These are phyloP conservation scores for Nipponacmea schrenckii DNA, from an alignment of 2,888 invertebrate species.

Conservation along the genomic window DNA sequence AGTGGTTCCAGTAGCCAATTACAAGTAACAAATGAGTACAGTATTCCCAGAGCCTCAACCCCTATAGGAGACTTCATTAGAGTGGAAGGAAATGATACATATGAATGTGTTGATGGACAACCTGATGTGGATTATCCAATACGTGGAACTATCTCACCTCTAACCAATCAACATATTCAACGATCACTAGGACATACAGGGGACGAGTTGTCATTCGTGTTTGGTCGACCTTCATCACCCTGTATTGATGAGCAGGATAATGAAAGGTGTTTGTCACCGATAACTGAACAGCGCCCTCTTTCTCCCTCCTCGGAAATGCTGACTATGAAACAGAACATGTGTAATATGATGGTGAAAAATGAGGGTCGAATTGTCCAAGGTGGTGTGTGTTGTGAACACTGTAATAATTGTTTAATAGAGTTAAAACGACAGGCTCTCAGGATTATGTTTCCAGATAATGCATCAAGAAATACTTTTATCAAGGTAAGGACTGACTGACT, in stretches of 20 bases:
- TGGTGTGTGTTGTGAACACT: slow-evolving; percentile 57
- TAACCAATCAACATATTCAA: slow-evolving; percentile 35
- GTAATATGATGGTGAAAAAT: slow-evolving; percentile 17
- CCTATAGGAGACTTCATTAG: neutral
- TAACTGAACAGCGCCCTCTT: slow-evolving; percentile 20
- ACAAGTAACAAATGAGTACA: neutral
- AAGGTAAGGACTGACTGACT: slow-evolving; percentile 32
- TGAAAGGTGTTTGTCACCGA: slow-evolving; percentile 26
- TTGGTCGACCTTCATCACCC: slow-evolving; percentile 49
- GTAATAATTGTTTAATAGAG: slow-evolving; percentile 56
- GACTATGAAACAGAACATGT: slow-evolving; percentile 18
- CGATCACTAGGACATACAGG: slow-evolving; percentile 30
- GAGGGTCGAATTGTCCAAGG: slow-evolving; percentile 30
- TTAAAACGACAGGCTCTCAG: slow-evolving; percentile 56
- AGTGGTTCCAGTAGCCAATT: neutral
- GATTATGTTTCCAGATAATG: slow-evolving; percentile 50
- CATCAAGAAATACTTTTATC: slow-evolving; percentile 24
- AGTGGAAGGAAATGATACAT: neutral
- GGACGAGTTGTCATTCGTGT: slow-evolving; percentile 53
- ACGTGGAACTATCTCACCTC: slow-evolving; percentile 52
- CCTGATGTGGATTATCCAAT: slow-evolving; percentile 50
- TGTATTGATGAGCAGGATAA: slow-evolving; percentile 10
- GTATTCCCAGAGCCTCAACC: neutral
- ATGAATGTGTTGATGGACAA: neutral
- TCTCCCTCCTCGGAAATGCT: slow-evolving; percentile 27